phyloP scores from a whole-genome alignment of 2,797 vertebrate genomes.

The Melanotaenia nigrans region DNA sequence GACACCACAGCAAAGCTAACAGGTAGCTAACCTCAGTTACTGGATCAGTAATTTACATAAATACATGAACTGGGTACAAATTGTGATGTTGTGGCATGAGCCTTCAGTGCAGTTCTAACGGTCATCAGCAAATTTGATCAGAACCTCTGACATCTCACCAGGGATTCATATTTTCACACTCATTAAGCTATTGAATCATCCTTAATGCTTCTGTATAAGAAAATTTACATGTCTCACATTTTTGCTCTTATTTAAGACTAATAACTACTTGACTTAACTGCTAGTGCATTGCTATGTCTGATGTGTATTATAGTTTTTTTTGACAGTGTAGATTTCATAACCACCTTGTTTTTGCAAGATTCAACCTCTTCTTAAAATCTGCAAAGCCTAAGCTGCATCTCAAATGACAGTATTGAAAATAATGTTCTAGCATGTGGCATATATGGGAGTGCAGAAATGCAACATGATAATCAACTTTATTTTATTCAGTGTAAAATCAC shows the following conservation, averaged over 20 bases:
- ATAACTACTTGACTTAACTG: background rate
- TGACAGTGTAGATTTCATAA: too few species aligned
- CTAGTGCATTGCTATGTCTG: background rate
- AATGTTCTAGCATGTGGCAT: too few species aligned
- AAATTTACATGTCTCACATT: background rate
- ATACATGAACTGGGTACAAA: background rate
- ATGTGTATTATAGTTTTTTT: background rate
- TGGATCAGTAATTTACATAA: slow-evolving; percentile 14
- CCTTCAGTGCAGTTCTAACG: background rate
- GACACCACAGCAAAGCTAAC: slow-evolving; percentile 24
- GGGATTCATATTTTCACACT: slow-evolving; percentile 8
- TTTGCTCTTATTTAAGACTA: background rate
- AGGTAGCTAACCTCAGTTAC: slow-evolving; percentile 7
- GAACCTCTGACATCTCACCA: background rate
- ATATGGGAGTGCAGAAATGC: too few species aligned
- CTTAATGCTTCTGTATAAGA: background rate
- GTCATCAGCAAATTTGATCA: background rate
- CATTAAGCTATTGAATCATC: slow-evolving; percentile 8
- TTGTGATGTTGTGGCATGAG: background rate
- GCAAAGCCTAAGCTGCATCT: too few species aligned
- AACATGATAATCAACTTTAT: too few species aligned
- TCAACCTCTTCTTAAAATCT: too few species aligned
- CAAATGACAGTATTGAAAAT: background rate
- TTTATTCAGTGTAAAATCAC: too few species aligned
- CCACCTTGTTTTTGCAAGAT: too few species aligned